These are phyloP conservation scores for Brachyistius frenatus DNA, from an alignment of 2,113 vertebrate species.

Conservation along the genomic window DNA sequence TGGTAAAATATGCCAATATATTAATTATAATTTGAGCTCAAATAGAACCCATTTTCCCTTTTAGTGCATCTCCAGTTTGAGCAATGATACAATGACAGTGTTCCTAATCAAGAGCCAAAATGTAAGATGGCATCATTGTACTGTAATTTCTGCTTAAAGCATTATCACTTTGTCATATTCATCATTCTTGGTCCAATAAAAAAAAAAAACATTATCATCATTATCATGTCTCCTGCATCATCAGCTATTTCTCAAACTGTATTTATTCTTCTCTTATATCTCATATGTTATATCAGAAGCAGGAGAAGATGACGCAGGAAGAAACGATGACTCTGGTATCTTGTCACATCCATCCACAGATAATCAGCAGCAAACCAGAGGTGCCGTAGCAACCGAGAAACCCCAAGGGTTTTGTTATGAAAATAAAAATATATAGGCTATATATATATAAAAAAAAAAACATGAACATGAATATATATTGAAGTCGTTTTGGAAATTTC, in stretches of 20 bases:
- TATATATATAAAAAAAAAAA: no score
- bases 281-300: constrained; percentile 12
- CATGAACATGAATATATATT: no score
- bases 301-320: constrained; percentile 43
- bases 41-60: neutral
- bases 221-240: constrained; percentile 22
- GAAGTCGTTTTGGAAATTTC: no score
- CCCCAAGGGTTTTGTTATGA: no score
- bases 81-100: neutral
- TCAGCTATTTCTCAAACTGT: constrained; percentile 52
- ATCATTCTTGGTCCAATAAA: constrained; percentile 9
- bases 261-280: constrained; percentile 17
- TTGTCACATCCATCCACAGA: constrained; percentile 25
- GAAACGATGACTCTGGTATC: constrained; percentile 31
- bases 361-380: neutral
- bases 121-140: neutral
- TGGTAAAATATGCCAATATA: neutral
- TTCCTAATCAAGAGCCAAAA: neutral
- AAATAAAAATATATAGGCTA: no score
- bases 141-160: constrained; percentile 4
- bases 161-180: constrained; percentile 28
- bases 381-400: no score
- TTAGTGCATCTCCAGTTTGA: neutral
- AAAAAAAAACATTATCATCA: constrained; percentile 13
- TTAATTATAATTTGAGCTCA: neutral